A percentile compares a stretch with the other conserved stretches of the same genome.
phyloP scores from a whole-genome alignment of 2,797 vertebrate species.

The Vultur gryphus region DNA sequence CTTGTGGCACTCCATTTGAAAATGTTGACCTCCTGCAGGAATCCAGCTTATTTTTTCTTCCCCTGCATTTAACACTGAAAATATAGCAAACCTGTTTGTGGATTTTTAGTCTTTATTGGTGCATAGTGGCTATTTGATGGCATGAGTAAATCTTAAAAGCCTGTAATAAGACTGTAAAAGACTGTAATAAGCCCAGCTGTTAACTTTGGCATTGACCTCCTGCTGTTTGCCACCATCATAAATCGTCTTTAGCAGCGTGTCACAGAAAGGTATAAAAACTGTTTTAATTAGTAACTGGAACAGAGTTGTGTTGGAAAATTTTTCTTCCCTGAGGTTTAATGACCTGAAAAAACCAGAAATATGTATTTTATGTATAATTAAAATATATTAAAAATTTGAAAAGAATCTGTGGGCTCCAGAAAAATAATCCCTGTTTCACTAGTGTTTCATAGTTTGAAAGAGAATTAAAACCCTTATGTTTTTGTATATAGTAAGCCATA shows the following conservation, averaged over 20 bases:
- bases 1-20: background rate
- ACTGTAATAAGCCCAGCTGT: background rate
- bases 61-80: background rate
- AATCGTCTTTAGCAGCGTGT: background rate
- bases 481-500: background rate
- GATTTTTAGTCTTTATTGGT: background rate
- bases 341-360: background rate
- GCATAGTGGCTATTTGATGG: background rate
- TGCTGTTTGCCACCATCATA: background rate
- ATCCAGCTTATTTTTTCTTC: background rate
- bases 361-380: background rate
- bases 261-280: background rate
- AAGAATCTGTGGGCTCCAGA: background rate
- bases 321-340: background rate
- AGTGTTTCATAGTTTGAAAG: background rate
- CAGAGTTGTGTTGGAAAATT: background rate
- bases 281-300: conserved; percentile 19
- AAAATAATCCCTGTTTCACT: background rate
- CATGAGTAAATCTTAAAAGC: background rate
- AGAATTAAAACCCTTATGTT: background rate
- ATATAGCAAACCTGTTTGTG: background rate
- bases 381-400: background rate
- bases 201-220: background rate
- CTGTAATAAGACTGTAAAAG: background rate
- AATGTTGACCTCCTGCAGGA: background rate